phyloP scores from a whole-genome alignment of 1,140 invertebrate species.

The Pseudachorutes palmiensis region DNA sequence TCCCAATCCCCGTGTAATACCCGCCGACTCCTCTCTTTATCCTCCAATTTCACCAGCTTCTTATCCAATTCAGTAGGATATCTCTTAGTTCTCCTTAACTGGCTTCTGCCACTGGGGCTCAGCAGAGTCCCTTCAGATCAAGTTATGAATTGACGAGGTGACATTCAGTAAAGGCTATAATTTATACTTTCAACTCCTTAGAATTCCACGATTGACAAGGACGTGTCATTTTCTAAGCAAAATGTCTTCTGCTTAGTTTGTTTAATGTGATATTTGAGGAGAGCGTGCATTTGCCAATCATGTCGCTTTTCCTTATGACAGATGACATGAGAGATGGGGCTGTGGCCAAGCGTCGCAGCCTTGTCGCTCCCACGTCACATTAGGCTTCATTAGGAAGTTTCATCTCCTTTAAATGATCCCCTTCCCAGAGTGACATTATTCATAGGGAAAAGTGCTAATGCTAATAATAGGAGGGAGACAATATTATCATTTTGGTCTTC shows the following conservation, averaged over 20 bases:
- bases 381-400: constrained; percentile 27
- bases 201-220: too few species aligned
- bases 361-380: constrained; percentile 32
- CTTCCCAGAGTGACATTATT: not conserved
- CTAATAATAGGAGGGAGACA: constrained; percentile 10
- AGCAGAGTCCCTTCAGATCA: not conserved
- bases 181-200: not conserved
- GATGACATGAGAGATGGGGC: too few species aligned
- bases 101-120: not conserved
- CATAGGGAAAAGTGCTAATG: constrained; percentile 7
- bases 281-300: too few species aligned
- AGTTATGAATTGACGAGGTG: too few species aligned
- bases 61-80: constrained; percentile 8
- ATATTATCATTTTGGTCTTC: constrained; percentile 5
- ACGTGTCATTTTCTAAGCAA: too few species aligned
- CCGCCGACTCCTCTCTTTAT: not conserved
- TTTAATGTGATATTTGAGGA: too few species aligned
- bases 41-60: constrained; percentile 8
- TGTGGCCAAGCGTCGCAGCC: too few species aligned
- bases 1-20: not conserved
- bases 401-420: not conserved
- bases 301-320: too few species aligned
- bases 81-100: not conserved
- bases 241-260: too few species aligned
- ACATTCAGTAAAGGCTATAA: not conserved